Evolutionary conservation across 2,888 invertebrate genomes (phyloP).

Genomic region (Slavum lentiscoides): DNA sequence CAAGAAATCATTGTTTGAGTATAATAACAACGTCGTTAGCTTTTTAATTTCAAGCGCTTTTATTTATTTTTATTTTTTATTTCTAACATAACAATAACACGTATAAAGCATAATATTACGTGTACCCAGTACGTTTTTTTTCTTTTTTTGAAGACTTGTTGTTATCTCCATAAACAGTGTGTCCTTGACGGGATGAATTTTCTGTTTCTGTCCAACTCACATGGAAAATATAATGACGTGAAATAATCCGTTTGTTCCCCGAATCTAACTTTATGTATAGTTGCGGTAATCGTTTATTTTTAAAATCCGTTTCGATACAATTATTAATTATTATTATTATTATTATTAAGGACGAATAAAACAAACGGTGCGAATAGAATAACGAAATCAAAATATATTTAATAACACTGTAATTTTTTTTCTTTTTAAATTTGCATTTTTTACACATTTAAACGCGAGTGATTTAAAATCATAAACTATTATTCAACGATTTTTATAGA

Average conservation of each 20-base stretch:
- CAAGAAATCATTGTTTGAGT: not conserved
- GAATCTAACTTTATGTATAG: not conserved
- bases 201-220: not conserved
- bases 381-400: no score
- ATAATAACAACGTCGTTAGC: slow-evolving; percentile 1
- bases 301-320: not conserved
- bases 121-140: no score
- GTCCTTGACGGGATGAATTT: not conserved
- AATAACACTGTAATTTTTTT: no score
- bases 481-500: no score
- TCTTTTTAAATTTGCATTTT: no score
- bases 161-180: not conserved
- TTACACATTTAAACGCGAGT: no score
- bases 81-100: not conserved
- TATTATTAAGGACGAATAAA: no score
- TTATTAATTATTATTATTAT: no score
- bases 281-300: not conserved
- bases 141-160: not conserved
- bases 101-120: no score
- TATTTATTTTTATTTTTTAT: not conserved
- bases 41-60: not conserved
- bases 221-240: not conserved
- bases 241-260: not conserved
- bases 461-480: no score
- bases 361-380: no score